Base-by-base conservation (phyloP, 2,113 vertebrate genomes). In the Pristiophorus japonicus region DNA sequence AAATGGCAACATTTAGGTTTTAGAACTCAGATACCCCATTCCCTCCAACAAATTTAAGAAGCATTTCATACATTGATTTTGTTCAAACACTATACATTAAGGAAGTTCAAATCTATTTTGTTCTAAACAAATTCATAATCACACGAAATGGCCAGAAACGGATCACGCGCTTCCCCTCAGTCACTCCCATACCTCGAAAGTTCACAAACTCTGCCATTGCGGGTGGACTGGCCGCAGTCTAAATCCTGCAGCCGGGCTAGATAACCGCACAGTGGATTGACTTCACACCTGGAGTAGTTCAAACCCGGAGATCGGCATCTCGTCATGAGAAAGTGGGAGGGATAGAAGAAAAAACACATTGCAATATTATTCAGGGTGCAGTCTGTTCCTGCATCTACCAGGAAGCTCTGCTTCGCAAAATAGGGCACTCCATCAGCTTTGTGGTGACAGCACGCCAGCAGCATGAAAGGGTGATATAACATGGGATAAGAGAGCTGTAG, bases 321-420 rank as follows among this genome's bases (percentile, higher is more conserved):
- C 78, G 88, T 62, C 88, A 38, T 63, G 22, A 5, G 34, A 92
- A 92, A 65, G 88, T 63, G 88, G 88, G 88, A 92, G 88, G 59
- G 88, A 65, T 63, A 92, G 38, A 62, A 16, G 30, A 20, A 22
- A 87, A 3, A 30, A 63, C 38, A 55, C 51, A 51, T 51, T 51
- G 27, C 30, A 34, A 34, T 45, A 45, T 81, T 20, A 81, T 81
- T 81, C 16, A 1, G 38, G n/a, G 38, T 42, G 75, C 20, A 38
- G 70, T 42, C 38, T 42, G 78, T 81, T 81, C 78, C 38, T 81
- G 78, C 70, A 11, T 73, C 70, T 73, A 22, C 78, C n/a, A 22
- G 78, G 38, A 6, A 45, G 38, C 4, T 20, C 78, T 20, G 16
- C 78, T 22, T 42, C 38, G 6, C 12, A 78, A 3, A 70, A 11